phyloP scores from a whole-genome alignment of 2,113 vertebrate genomes.

The Geococcyx californianus region DNA sequence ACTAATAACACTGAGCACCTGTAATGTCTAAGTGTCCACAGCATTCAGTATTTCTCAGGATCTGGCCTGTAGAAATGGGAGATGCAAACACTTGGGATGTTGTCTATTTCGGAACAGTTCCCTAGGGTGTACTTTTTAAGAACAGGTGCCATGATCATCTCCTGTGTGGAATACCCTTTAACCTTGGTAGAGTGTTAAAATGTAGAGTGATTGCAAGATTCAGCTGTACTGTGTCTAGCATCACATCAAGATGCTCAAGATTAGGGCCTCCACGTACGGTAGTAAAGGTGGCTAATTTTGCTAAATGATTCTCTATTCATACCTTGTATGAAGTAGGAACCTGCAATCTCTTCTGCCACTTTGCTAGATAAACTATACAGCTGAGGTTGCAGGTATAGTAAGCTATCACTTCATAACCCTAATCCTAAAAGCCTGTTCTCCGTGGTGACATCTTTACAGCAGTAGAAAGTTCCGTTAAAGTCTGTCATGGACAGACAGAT shows the following conservation, averaged over 20 bases:
- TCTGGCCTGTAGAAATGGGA: not conserved
- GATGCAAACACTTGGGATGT: not conserved
- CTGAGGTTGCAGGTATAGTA: not conserved
- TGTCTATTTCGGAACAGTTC: not conserved
- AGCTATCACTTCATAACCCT: not conserved
- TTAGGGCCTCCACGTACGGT: accelerated
- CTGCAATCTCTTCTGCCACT: not conserved
- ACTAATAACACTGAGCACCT: not conserved
- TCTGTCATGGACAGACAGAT: not conserved
- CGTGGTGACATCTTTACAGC: not conserved
- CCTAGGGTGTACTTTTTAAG: not conserved
- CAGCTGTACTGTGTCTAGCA: not conserved
- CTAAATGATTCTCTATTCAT: not conserved
- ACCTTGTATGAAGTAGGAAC: not conserved
- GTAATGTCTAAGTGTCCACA: not conserved
- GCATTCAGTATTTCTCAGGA: not conserved
- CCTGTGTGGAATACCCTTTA: not conserved
- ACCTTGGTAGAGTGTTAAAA: not conserved
- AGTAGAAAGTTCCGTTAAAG: not conserved
- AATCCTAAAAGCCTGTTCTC: not conserved
- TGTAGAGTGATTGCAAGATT: not conserved
- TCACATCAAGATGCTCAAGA: not conserved
- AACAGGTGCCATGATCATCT: not conserved
- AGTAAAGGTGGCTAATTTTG: not conserved
- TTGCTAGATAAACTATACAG: not conserved